These are phyloP conservation scores for Phenganax subtilis DNA, from an alignment of 92 coral and sea anemone genomes.

Conservation along the genomic window DNA sequence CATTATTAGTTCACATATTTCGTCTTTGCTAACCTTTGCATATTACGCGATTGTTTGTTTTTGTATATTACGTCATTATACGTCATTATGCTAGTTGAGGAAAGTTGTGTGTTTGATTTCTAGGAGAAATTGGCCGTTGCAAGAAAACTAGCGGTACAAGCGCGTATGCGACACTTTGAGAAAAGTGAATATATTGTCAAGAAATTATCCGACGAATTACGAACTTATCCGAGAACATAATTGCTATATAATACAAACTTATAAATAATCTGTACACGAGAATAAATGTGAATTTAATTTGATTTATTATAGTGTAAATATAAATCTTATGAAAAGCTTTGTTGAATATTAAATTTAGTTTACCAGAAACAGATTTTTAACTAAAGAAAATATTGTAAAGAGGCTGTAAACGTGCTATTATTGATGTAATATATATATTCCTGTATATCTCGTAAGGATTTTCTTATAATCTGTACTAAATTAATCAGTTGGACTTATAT, in stretches of 20 bases:
- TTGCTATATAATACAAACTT: not conserved
- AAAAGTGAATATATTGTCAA: not conserved
- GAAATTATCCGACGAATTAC: not conserved
- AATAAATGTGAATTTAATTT: not conserved
- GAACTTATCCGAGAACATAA: not conserved
- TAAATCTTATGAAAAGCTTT: no score
- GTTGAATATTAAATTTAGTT: not conserved
- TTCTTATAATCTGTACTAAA: not conserved
- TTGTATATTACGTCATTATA: not conserved
- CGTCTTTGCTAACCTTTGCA: conserved; percentile 3
- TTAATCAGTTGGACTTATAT: not conserved
- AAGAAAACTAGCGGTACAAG: conserved; percentile 62
- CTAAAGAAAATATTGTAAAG: not conserved
- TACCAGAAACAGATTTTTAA: not conserved
- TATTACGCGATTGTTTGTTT: not conserved
- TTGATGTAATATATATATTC: not conserved
- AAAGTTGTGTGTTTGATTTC: not conserved
- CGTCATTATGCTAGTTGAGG: not conserved
- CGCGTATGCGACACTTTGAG: conserved; percentile 72
- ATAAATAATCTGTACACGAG: not conserved
- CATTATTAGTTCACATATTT: not conserved
- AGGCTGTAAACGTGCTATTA: not conserved
- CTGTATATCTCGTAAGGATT: not conserved
- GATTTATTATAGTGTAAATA: no score
- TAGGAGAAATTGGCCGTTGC: conserved; percentile 68